A percentile compares a stretch with the other conserved stretches of the same genome.
phyloP scores from a whole-genome alignment of 2,797 vertebrate genomes.

The Chrosomus eos region DNA sequence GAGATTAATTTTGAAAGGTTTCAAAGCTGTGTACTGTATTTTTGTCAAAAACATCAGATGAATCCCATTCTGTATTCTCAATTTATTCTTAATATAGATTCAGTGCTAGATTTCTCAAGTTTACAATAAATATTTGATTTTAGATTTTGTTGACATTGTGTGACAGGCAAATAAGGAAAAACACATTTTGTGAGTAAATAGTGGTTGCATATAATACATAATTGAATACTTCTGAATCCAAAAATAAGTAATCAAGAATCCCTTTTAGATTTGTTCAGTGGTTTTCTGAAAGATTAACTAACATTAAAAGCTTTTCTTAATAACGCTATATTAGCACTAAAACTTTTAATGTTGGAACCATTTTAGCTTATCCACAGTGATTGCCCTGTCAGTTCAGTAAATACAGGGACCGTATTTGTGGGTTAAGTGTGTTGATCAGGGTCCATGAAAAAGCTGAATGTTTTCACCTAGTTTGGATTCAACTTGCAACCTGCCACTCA shows the following conservation, averaged over 20 bases:
- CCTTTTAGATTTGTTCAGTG: not conserved
- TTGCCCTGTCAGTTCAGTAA: not conserved
- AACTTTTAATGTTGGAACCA: not conserved
- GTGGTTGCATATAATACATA: not conserved
- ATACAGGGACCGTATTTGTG: not conserved
- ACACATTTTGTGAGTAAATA: not conserved
- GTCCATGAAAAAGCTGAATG: not conserved
- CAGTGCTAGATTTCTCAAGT: not conserved
- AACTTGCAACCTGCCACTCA: not conserved
- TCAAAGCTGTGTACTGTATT: not conserved
- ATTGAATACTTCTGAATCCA: not conserved
- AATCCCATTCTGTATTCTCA: not conserved
- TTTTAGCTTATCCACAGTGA: constrained; percentile 5
- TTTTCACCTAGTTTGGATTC: not conserved
- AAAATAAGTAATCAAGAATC: not conserved
- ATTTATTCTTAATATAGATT: constrained; percentile 11
- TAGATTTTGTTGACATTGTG: constrained; percentile 10
- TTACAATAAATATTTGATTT: constrained; percentile 16
- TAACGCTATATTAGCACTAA: not conserved
- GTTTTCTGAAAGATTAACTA: constrained; percentile 14
- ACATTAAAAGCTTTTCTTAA: constrained; percentile 9
- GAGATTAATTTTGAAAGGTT: not conserved
- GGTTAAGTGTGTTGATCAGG: not conserved
- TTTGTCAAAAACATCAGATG: not conserved
- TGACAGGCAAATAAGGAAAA: not conserved